Percentiles rank a stretch among this genome's conserved stretches.
phyloP scores from a whole-genome alignment of 2,888 invertebrate species.

The Odontocerum albicorne region DNA sequence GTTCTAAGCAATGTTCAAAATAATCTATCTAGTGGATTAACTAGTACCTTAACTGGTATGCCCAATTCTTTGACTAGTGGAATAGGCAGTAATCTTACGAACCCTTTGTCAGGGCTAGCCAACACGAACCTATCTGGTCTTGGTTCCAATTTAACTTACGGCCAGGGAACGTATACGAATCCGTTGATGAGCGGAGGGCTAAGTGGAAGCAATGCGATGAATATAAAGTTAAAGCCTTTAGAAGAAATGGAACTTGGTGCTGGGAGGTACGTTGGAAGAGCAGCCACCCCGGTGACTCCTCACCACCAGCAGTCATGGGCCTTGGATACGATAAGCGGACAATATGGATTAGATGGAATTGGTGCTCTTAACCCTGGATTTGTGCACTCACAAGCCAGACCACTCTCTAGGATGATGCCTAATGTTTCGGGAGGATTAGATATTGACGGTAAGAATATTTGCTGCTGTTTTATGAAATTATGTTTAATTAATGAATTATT shows the following conservation, averaged over 20 bases:
- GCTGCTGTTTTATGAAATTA: too few species aligned
- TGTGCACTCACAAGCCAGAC: constrained; percentile 61
- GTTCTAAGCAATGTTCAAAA: constrained; percentile 53
- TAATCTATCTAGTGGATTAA: constrained; percentile 50
- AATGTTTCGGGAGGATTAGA: constrained; percentile 47
- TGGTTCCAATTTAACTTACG: constrained; percentile 52
- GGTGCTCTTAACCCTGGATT: constrained; percentile 58
- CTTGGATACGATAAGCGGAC: constrained; percentile 63
- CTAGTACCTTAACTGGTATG: constrained; percentile 50
- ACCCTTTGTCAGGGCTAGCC: constrained; percentile 50
- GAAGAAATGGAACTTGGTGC: constrained; percentile 72
- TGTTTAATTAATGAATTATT: too few species aligned
- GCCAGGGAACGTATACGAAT: constrained; percentile 63
- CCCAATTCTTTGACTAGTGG: constrained; percentile 51
- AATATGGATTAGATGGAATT: constrained; percentile 58
- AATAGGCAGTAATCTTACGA: constrained; percentile 42
- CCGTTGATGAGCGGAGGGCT: constrained; percentile 62
- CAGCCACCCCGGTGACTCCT: constrained; percentile 66
- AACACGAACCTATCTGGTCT: constrained; percentile 50
- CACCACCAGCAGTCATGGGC: constrained; percentile 62
- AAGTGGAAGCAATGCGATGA: constrained; percentile 55
- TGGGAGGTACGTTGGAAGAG: constrained; percentile 60
- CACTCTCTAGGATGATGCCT: constrained; percentile 57
- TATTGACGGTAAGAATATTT: constrained; percentile 54
- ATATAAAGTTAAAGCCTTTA: constrained; percentile 69